These are phyloP conservation scores for Popillia japonica DNA, from an alignment of 1,140 invertebrate genomes.

Conservation along the genomic window DNA sequence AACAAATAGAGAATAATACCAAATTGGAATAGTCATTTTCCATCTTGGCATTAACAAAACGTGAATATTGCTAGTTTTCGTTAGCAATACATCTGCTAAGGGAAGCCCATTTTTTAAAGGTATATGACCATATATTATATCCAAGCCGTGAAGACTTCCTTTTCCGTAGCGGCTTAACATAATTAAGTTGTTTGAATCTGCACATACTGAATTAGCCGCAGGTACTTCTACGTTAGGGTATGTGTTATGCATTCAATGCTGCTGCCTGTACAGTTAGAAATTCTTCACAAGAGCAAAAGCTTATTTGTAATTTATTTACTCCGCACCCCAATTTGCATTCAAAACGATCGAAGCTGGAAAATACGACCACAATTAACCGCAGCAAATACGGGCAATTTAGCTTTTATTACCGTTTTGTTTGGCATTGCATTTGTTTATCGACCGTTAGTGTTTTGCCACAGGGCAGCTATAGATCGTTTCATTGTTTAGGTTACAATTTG, in stretches of 20 bases:
- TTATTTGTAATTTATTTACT: constrained; percentile 20
- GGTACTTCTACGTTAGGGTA: not conserved
- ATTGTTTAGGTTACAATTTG: too few species aligned
- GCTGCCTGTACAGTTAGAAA: not conserved
- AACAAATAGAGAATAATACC: too few species aligned
- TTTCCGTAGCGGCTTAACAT: not conserved
- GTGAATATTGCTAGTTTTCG: not conserved
- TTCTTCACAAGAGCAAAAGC: not conserved
- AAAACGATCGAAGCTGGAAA: not conserved
- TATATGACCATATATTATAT: not conserved
- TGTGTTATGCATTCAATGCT: not conserved
- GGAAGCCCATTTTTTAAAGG: not conserved
- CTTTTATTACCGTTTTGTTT: constrained; percentile 2
- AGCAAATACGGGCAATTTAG: constrained; percentile 7
- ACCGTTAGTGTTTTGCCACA: too few species aligned
- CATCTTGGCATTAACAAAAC: too few species aligned
- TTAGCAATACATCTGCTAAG: too few species aligned
- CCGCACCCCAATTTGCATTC: not conserved
- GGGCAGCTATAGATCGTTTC: too few species aligned
- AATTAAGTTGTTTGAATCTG: constrained; percentile 15
- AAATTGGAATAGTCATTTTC: too few species aligned
- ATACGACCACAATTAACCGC: not conserved
- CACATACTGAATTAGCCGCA: not conserved
- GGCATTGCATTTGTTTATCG: too few species aligned
- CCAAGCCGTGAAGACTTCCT: not conserved